Evolutionary conservation across 1,140 invertebrate genomes (phyloP), one percentile per base, ranked within the genome.

Genomic region (Formica selysi): DNA sequence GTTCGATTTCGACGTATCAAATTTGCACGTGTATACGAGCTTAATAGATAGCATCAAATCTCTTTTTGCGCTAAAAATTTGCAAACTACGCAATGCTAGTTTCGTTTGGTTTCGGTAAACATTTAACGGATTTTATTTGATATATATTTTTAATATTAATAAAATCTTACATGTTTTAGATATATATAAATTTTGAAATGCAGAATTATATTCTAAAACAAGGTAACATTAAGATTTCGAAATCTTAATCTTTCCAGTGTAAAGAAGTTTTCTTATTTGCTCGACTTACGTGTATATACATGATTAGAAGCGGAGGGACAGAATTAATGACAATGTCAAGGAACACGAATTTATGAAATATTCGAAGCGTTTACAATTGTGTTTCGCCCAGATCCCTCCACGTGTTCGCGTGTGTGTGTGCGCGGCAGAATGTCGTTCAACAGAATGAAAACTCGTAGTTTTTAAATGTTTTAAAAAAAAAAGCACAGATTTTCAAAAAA

Each of bases 391-490:
- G 51, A 71, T 59, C 36, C 11, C 44, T 48, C 11, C n/a, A n/a
- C 36, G 85, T 71, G 64, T 65, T 76, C 32, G 41, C 32, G 22
- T 86, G 38, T 26, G 29, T 48, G 67, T 59, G 61, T 65, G n/a
- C 26, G 48, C 19, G 62, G 76, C 7, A 6, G 22, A 22, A 22
- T 22, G 22, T 29, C 13, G 38, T 67, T 65, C 74, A 57, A 86
- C 65, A 57, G 86, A 44, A 79, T 86, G 85, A 81, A 84, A 3
- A 32, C 10, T 54, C 54, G 8, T 7, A 73, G 19, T n/a, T 32
- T n/a, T 36, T 6, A 4, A 41, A 41, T 26, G 0, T 68, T 22
- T 68, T 22, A 57, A 73, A 22, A 19, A 73, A 22, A 19, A 0
- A 36, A 71, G 26, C 48, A 68, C 3, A 68, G 3, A 26, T 26